These are phyloP conservation scores for Lordiphosa clarofinis DNA, from an alignment of 1,140 invertebrate species.

Conservation along the genomic window DNA sequence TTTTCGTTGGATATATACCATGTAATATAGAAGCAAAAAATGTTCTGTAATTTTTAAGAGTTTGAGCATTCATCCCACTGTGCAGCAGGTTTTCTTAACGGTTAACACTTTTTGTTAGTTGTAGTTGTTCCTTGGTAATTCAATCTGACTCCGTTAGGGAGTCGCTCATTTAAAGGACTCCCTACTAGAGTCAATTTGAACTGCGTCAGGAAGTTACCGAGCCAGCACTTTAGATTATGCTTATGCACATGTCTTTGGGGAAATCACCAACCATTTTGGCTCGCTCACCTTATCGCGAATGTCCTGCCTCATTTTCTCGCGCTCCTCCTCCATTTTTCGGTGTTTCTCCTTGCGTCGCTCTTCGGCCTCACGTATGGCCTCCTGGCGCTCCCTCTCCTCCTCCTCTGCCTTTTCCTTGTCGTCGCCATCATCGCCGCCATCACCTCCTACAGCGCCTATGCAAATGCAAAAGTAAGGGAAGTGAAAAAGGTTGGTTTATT, in stretches of 20 bases:
- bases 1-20: no score
- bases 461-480: slow-evolving; percentile 20
- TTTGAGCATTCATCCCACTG: no score
- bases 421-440: slow-evolving; percentile 92
- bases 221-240: slow-evolving; percentile 44
- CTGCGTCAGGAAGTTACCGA: slow-evolving; percentile 86
- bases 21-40: no score
- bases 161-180: slow-evolving; percentile 93
- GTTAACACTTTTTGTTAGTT: slow-evolving; percentile 21
- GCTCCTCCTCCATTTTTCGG: slow-evolving; percentile 98
- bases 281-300: slow-evolving; percentile 95
- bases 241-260: slow-evolving; percentile 4
- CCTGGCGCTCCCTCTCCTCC: slow-evolving; percentile 95
- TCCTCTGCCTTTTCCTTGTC: slow-evolving; percentile 97
- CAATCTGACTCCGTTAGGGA: slow-evolving; percentile 98
- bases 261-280: not conserved
- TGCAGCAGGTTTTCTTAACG: slow-evolving; percentile 1
- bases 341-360: slow-evolving; percentile 97
- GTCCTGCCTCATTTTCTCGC: slow-evolving; percentile 98
- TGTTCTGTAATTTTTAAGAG: no score
- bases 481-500: not conserved
- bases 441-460: slow-evolving; percentile 93
- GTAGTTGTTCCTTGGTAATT: slow-evolving; percentile 81
- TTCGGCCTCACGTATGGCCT: slow-evolving; percentile 95
- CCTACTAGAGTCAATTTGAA: slow-evolving; percentile 98